phyloP scores from a whole-genome alignment of 2,888 invertebrate genomes.

The Halictus ligatus region DNA sequence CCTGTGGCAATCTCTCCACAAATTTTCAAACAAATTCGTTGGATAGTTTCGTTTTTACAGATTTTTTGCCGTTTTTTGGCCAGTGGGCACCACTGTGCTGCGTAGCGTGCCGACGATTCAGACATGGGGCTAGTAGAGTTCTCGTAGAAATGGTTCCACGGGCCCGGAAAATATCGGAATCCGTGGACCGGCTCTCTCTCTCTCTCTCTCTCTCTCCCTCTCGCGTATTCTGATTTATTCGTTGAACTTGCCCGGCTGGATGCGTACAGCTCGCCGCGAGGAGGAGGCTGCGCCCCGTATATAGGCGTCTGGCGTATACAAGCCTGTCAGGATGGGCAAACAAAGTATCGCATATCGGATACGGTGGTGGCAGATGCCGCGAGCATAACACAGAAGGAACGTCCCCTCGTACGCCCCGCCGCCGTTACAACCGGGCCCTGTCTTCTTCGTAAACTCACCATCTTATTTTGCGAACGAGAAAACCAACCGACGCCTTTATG shows the following conservation, averaged over 20 bases:
- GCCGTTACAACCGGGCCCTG: conserved; percentile 25
- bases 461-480: conserved; percentile 72
- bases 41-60: too few relatives aligned
- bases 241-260: conserved; percentile 66
- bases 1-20: too few relatives aligned
- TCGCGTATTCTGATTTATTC: conserved; percentile 76
- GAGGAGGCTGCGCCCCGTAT: conserved; percentile 7
- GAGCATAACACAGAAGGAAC: conserved; percentile 70
- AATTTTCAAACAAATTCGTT: too few relatives aligned
- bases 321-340: conserved; percentile 62
- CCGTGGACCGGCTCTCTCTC: conserved; percentile 7
- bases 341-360: conserved; percentile 76
- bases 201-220: too few relatives aligned
- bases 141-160: conserved; percentile 25
- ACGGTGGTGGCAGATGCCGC: conserved; percentile 76
- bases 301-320: conserved; percentile 40
- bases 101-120: conserved; percentile 20
- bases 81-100: background rate
- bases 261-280: conserved; percentile 22
- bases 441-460: conserved; percentile 58
- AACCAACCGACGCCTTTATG: conserved; percentile 70
- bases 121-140: conserved; percentile 1
- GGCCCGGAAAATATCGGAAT: conserved; percentile 40
- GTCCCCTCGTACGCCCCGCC: background rate
- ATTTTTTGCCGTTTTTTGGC: too few relatives aligned